Evolutionary conservation across 2,797 vertebrate species (phyloP), one percentile per base, ranked within the genome.

Genomic region (Xenentodon cancila): DNA sequence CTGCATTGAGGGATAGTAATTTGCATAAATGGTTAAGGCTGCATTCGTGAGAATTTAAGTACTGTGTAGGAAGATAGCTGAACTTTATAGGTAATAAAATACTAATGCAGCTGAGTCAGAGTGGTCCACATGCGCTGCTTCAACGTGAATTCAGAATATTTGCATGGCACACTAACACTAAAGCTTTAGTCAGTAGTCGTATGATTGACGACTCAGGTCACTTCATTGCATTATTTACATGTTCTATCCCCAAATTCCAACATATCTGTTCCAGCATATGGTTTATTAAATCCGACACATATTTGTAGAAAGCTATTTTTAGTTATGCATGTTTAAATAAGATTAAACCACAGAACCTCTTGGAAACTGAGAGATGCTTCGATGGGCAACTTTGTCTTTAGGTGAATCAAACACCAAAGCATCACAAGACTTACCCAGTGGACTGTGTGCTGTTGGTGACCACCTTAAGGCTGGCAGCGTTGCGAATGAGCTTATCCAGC

Each of bases 401-500:
- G 25, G 2, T 44, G 4, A 20, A 19, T 15, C 20, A 21, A 48
- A 48, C 20, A 9, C 13, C n/a, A 3, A 47, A 11, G 9, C 1
- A 20, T 47, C 18, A 4, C n/a, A 13, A n/a, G 30, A 50, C 91
- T 94, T 89, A 99, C 97, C 97, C 97, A 30, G 96, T 95, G 62
- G 96, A 96, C 78, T 98, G 97, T 68, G 96, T 91, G 88, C 91
- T 95, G 92, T 91, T 97, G 87, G 97, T 95, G 18, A 97, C 96
- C 87, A 99, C 95, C 86, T 99, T 99, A 71, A 99, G 94, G 89
- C 97, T 99, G 91, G 97, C 97, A 0, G 97, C 97, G 0, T 99
- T 99, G 53, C 97, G 96, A 88, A 99, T 99, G 4, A 99, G 95
- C 81, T 99, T 99, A 92, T 99, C 97, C 87, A 99, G 85, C 27